Evolutionary conservation across 1,140 invertebrate genomes (phyloP).

Genomic region (Diprion similis): DNA sequence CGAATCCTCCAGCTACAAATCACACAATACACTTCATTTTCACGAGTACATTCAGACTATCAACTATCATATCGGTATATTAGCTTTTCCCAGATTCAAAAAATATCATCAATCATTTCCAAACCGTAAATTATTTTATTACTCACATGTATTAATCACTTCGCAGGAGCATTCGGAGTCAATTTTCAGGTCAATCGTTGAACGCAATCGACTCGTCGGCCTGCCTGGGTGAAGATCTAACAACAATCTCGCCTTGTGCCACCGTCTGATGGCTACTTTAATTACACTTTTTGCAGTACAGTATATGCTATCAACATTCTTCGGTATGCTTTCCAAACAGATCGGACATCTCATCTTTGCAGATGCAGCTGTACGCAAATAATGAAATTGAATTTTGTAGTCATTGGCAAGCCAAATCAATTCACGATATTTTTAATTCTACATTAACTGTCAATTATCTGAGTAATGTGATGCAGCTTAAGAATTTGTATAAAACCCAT

Average conservation of each 20-base stretch:
- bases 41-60: not conserved
- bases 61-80: not conserved
- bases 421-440: no score
- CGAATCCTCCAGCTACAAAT: slow-evolving; percentile 48
- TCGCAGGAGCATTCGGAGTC: slow-evolving; percentile 46
- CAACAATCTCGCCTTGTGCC: slow-evolving; percentile 45
- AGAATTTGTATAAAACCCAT: no score
- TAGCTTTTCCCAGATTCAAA: no score
- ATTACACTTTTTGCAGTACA: slow-evolving; percentile 46
- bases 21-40: slow-evolving; percentile 6
- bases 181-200: slow-evolving; percentile 41
- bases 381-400: not conserved
- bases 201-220: slow-evolving; percentile 37
- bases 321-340: slow-evolving; percentile 46
- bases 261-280: slow-evolving; percentile 51
- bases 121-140: not conserved
- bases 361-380: not conserved
- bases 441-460: no score
- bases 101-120: no score
- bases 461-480: no score
- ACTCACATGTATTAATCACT: slow-evolving; percentile 50
- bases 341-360: slow-evolving; percentile 40
- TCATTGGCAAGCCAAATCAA: no score
- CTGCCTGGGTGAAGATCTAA: slow-evolving; percentile 37
- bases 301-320: slow-evolving; percentile 45